Evolutionary conservation across 2,888 invertebrate species (phyloP).

Genomic region (Brachylomia viminalis): DNA sequence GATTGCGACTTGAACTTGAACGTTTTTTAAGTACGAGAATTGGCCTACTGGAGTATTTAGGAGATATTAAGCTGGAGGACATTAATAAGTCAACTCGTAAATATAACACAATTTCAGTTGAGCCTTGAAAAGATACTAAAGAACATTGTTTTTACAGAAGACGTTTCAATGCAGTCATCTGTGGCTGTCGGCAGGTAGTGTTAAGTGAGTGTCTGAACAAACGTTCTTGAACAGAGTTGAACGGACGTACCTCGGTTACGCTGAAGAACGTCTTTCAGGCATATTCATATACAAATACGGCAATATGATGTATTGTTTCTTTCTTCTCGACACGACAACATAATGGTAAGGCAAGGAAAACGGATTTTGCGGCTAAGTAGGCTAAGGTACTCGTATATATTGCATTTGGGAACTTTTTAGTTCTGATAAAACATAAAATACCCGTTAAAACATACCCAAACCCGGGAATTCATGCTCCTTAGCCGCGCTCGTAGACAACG

Average conservation of each 20-base stretch:
- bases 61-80: background rate
- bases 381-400: background rate
- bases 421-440: background rate
- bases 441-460: background rate
- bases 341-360: background rate
- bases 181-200: slow-evolving; percentile 7
- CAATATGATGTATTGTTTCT: background rate
- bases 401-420: background rate
- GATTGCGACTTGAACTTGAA: too few relatives aligned
- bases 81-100: slow-evolving; percentile 4
- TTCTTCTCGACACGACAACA: background rate
- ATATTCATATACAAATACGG: background rate
- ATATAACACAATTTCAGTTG: background rate
- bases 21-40: too few relatives aligned
- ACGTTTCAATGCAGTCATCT: slow-evolving; percentile 5
- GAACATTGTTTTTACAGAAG: background rate
- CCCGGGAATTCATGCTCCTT: background rate
- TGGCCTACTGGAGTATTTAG: too few relatives aligned
- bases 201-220: slow-evolving; percentile 1
- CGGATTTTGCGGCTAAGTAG: background rate
- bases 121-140: background rate
- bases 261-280: slow-evolving; percentile 18
- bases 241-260: background rate
- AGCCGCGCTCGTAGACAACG: background rate
- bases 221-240: background rate